A percentile compares a stretch with the other conserved stretches of the same genome.
phyloP scores from a whole-genome alignment of 2,113 vertebrate genomes.

The Patagioenas fasciata region DNA sequence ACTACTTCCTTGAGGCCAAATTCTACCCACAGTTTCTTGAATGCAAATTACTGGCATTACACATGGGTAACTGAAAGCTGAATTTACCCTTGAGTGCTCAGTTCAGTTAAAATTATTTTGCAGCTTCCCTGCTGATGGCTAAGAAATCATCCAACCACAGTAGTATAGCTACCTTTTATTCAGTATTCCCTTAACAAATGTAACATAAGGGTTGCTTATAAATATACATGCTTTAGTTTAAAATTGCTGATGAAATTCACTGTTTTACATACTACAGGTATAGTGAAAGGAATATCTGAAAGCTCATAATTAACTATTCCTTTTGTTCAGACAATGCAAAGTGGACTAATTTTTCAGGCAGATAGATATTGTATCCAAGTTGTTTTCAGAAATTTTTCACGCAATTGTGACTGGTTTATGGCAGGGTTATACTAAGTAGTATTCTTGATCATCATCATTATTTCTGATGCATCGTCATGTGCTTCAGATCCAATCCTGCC shows the following conservation, averaged over 20 bases:
- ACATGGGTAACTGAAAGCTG: constrained; percentile 38
- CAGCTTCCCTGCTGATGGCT: constrained; percentile 40
- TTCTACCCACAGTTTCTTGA: constrained; percentile 21
- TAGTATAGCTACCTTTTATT: constrained; percentile 36
- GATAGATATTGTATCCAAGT: background rate
- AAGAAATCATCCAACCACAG: constrained; percentile 33
- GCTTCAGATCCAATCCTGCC: background rate
- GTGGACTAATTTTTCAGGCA: background rate
- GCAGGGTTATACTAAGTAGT: constrained; percentile 27
- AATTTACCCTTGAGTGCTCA: constrained; percentile 57
- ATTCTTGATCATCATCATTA: background rate
- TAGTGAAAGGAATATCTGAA: background rate
- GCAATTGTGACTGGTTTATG: background rate
- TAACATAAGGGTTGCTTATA: constrained; percentile 31
- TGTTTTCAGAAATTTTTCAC: background rate
- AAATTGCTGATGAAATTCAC: constrained; percentile 9
- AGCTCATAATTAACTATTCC: constrained; percentile 22
- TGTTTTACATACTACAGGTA: background rate
- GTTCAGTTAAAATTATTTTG: constrained; percentile 60
- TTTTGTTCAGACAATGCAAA: background rate
- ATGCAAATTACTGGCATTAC: constrained; percentile 54
- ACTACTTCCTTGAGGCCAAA: constrained; percentile 37
- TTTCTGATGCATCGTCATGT: background rate
- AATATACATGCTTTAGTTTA: constrained; percentile 45
- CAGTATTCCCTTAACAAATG: constrained; percentile 35